These are phyloP conservation scores for Teleogryllus occipitalis DNA, from an alignment of 1,140 invertebrate species.

Conservation along the genomic window DNA sequence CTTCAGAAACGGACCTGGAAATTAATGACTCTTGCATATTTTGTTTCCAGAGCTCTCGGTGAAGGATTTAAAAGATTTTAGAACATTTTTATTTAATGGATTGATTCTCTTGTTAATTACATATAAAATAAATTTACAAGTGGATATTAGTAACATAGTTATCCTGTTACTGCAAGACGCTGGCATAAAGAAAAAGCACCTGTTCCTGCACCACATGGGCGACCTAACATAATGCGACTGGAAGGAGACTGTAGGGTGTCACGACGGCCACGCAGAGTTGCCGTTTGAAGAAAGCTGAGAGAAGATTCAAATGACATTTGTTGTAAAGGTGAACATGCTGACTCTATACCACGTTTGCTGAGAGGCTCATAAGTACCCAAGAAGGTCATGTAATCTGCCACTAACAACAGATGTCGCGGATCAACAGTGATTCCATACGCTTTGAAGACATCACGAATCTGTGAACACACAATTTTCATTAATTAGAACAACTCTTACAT, in stretches of 20 bases:
- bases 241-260: neutral
- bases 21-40: too few relatives aligned
- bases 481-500: too few relatives aligned
- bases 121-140: too few relatives aligned
- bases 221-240: neutral
- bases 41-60: too few relatives aligned
- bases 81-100: too few relatives aligned
- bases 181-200: too few relatives aligned
- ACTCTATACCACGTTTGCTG: slow-evolving; percentile 82
- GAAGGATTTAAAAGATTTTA: too few relatives aligned
- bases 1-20: too few relatives aligned
- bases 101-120: too few relatives aligned
- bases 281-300: slow-evolving; percentile 73
- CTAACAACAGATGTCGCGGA: slow-evolving; percentile 80
- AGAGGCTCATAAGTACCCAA: slow-evolving; percentile 83
- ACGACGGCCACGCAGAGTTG: slow-evolving; percentile 53
- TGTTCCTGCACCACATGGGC: neutral
- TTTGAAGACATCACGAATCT: slow-evolving; percentile 87
- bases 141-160: too few relatives aligned
- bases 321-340: slow-evolving; percentile 83
- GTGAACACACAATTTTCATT: slow-evolving; percentile 31
- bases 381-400: slow-evolving; percentile 98
- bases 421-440: slow-evolving; percentile 96
- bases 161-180: too few relatives aligned
- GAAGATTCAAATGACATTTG: slow-evolving; percentile 98